Evolutionary conservation across 2,888 invertebrate genomes (phyloP), one percentile per base, ranked within the genome.

Genomic region (Dicyrtoma fusca): DNA sequence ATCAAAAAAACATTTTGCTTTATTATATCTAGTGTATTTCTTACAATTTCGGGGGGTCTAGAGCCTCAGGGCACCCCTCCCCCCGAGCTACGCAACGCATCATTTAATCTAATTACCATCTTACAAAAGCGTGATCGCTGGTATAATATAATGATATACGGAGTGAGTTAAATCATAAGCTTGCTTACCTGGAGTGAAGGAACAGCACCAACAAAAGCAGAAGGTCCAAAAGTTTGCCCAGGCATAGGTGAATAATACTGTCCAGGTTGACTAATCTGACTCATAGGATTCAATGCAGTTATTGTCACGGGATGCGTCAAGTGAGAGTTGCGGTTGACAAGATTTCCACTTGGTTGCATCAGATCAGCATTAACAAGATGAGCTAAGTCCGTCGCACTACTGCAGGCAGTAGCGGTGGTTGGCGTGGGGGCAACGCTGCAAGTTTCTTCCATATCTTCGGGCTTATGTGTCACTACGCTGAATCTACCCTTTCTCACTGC

Each of bases 391-490:
- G 66, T 65, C 25, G 66, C 34, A 34, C 59, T 63, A 14, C 61
- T 66, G 61, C 49, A 66, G 23, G 61, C 59, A 59, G 57, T 66
- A 19, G 65, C 26, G n/a, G 72, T 64, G 13, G 59, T 53, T 17
- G 61, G 63, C 17, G 59, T 63, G 21, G 44, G 45, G 19, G 44
- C 53, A 26, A 17, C 34, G 26, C 64, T 59, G 17, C 61, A 25
- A 44, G 69, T 55, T 53, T 78, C 77, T 45, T 79, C 77, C 17
- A 74, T 71, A 44, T 79, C 79, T 59, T 80, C 80, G 3, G 79
- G 77, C 57, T 77, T 77, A 34, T 82, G 82, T 6, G 82, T 82
- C 2, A 82, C 81, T 19, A 82, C 82, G 66, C 82, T 82, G 66
- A 82, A 82, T 11, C 82, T 75, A 25, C 82, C 82, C 63, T 81